Conservation (phyloP, 2,113 vertebrate genomes). For the Mesembrinibis cayennensis region DNA sequence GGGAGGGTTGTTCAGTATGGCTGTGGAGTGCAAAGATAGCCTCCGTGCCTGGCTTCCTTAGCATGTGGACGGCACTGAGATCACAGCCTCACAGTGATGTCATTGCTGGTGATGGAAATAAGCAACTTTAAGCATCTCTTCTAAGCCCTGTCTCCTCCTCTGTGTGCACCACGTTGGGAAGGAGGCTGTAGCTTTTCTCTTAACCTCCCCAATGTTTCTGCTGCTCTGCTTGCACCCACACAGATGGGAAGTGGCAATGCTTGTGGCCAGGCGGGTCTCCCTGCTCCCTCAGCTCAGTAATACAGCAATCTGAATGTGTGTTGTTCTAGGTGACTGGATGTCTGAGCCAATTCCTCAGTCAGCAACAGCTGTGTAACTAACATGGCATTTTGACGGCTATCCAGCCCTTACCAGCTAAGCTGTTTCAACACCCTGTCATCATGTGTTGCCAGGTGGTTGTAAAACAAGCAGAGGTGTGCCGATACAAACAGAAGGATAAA, state of each 20-base stretch:
- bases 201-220: background rate
- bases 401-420: slow-evolving; percentile 37
- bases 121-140: background rate
- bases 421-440: slow-evolving; percentile 44
- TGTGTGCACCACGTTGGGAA: background rate
- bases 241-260: background rate
- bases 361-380: slow-evolving; percentile 34
- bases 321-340: slow-evolving; percentile 14
- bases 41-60: background rate
- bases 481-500: slow-evolving; percentile 12
- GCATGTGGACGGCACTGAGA: background rate
- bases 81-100: background rate
- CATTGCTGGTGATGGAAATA: background rate
- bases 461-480: slow-evolving; percentile 48
- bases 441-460: slow-evolving; percentile 58
- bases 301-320: background rate
- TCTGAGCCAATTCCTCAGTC: slow-evolving; percentile 65
- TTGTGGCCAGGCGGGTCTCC: background rate
- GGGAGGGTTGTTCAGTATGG: background rate
- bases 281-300: background rate
- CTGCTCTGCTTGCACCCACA: background rate
- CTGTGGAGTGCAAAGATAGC: background rate
- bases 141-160: background rate
- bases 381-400: slow-evolving; percentile 49
- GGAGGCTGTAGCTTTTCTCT: background rate